These are phyloP conservation scores for Cataglyphis livida DNA, from an alignment of 2,888 invertebrate species.

Conservation along the genomic window DNA sequence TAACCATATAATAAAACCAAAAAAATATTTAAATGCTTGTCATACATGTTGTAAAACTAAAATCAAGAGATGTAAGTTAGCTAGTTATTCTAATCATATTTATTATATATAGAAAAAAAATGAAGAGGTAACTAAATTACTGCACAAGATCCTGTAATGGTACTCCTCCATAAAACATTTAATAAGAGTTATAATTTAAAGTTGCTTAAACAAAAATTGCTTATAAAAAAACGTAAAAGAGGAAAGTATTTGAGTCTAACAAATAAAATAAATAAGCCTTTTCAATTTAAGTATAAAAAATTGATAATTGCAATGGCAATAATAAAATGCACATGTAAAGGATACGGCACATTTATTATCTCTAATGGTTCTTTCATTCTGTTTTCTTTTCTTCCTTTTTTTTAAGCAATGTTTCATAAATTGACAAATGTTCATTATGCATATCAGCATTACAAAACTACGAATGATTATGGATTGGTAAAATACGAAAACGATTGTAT, in stretches of 20 bases:
- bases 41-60: neutral
- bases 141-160: neutral
- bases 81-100: neutral
- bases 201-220: neutral
- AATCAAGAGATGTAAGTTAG: conserved; percentile 6
- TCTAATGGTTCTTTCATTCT: conserved; percentile 36
- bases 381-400: conserved; percentile 22
- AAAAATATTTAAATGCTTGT: neutral
- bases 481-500: conserved; percentile 28
- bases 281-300: conserved; percentile 23
- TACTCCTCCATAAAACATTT: neutral
- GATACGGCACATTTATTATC: conserved; percentile 52
- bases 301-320: conserved; percentile 17
- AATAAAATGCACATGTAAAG: conserved; percentile 50
- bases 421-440: conserved; percentile 49
- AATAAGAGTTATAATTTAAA: neutral
- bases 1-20: neutral
- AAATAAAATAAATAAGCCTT: conserved; percentile 14
- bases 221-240: neutral
- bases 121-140: neutral
- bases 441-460: conserved; percentile 43
- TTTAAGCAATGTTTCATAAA: conserved; percentile 36
- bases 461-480: conserved; percentile 21
- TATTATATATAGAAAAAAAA: neutral
- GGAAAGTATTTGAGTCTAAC: neutral